Base-by-base conservation (phyloP, 2,797 vertebrate species). In the Ctenopoma multispine region DNA sequence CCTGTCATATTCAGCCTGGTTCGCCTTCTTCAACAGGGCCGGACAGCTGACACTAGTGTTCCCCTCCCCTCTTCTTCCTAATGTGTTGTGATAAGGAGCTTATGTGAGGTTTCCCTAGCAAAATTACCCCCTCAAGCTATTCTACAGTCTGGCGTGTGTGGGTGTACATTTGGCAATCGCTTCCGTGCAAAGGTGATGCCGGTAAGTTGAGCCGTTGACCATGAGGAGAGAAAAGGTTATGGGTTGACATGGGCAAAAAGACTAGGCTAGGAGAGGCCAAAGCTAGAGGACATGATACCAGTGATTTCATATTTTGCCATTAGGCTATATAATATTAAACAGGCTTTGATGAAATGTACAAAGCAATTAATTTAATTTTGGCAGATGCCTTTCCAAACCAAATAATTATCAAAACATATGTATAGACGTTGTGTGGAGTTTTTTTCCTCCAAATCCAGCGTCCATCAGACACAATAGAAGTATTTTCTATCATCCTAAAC, bases 51-150 rank as follows among this genome's bases (percentile, higher is more conserved):
- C 95, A 95, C 92, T 92, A 93, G 88, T 49, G 73, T 92, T 95
- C 92, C 94, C 94, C 92, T 94, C 95, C 95, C 5, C 18, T 92
- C 89, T 81, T 90, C 80, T 93, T 92, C 83, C 83, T 96, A 96
- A 96, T 96, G 90, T 95, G 95, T 95, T 95, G 91, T 95, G 95
- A 97, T 97, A 96, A 96, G 94, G 91, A 96, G 94, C 95, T 96
- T 97, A 96, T 95, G 95, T 94, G 89, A 94, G 93, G 94, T 94
- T 89, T 93, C 90, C 91, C 20, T 2, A 0, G 76, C 91, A 93
- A 94, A 94, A 94, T 92, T 92, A 93, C 90, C 94, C 84, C 81
- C 90, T 72, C 83, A 80, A 95, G 92, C 94, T 87, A 91, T 92
- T 90, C 91, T 92, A 91, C 92, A 91, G 84, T 91, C 75, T 71